Evolutionary conservation across 2,797 vertebrate genomes (phyloP).

Genomic region (Babyrousa celebensis): DNA sequence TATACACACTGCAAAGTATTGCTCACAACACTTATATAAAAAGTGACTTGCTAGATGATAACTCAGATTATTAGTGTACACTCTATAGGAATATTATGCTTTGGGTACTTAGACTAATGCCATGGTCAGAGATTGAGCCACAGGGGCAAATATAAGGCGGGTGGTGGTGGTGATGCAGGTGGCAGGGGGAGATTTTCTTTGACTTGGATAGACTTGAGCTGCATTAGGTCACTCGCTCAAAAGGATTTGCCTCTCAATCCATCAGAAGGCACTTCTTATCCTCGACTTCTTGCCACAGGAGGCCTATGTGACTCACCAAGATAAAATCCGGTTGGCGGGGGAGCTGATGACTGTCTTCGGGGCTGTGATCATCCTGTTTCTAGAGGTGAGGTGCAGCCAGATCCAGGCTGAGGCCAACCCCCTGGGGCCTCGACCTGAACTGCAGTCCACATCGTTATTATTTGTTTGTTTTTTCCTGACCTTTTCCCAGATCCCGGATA

Average conservation of each 20-base stretch:
- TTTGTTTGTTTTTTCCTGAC: not conserved
- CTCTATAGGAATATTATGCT: not conserved
- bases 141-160: too few species aligned
- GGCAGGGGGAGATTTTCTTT: not conserved
- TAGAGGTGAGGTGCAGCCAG: slow-evolving; percentile 93
- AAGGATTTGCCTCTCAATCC: not conserved
- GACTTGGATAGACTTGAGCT: not conserved
- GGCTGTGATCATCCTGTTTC: slow-evolving; percentile 95
- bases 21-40: not conserved
- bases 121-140: not conserved
- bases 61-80: not conserved
- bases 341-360: slow-evolving; percentile 96
- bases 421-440: not conserved
- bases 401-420: not conserved
- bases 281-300: slow-evolving; percentile 91
- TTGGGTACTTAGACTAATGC: not conserved
- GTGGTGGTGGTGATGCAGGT: too few species aligned
- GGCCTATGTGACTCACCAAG: slow-evolving; percentile 94
- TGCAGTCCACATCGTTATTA: not conserved
- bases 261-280: slow-evolving; percentile 40
- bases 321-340: slow-evolving; percentile 95
- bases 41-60: not conserved
- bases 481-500: slow-evolving; percentile 95
- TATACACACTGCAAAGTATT: not conserved
- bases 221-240: not conserved